Base-by-base conservation (phyloP, 2,888 invertebrate species). In the Oligia latruncula region DNA sequence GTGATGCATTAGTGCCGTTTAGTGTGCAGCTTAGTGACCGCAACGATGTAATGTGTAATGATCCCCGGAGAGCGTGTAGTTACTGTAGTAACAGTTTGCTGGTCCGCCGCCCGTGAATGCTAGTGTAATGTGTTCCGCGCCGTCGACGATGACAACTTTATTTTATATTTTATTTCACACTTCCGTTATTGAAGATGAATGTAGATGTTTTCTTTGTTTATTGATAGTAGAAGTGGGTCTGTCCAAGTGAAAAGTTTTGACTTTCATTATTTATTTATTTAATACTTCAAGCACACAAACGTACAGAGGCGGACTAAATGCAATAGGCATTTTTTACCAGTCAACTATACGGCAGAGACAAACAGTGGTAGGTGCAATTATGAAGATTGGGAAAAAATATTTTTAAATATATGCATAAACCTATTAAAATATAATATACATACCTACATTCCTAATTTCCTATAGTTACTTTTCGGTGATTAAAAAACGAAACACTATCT, bases 1-100 rank as follows among this genome's bases (percentile, higher is more conserved):
- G 66, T 67, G 81, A 81, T 80, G 68, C 70, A 71, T 76, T 76
- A 70, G 73, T 55, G 29, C 65, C 70, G 82, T 82, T 78, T 73
- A 73, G 80, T 62, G 77, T 71, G 65, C 60, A 71, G 81, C 84
- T 81, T 81, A 81, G 84, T 75, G 81, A 78, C 84, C 81, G 75
- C 83, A 75, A 77, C 83, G 73, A 77, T 85, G 83, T 79, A 67
- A 77, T 83, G 83, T 83, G 80, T 85, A 83, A 85, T 85, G 85
- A 65, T 77, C 85, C 85, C 80, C 20, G 52, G 75, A 74, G 76
- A 77, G 68, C 66, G 29, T 62, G 65, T 20, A 80, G 67, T 43
- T 49, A 17, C 35, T 55, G 52, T n/a, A 77, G 40, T 84, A 77
- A 80, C 72, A 80, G 83, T 80, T 83, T 80, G 46, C 85, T 85